phyloP scores from a whole-genome alignment of 1,140 invertebrate genomes.

The Drosophila ambigua region DNA sequence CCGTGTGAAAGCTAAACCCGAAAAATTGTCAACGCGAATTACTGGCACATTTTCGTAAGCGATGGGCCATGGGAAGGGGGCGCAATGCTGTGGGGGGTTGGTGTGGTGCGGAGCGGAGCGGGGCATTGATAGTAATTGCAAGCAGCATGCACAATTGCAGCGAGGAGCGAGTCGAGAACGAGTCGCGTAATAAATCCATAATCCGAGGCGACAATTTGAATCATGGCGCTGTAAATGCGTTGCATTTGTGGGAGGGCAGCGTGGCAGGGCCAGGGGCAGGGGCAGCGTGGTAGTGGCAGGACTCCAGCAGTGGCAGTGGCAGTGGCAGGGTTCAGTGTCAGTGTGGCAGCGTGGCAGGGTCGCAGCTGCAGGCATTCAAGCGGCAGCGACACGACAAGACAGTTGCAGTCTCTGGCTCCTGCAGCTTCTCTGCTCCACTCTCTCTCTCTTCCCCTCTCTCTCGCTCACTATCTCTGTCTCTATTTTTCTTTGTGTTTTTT shows the following conservation, averaged over 20 bases:
- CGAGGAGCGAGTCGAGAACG: slow-evolving; percentile 57
- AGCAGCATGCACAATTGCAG: slow-evolving; percentile 79
- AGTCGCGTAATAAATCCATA: slow-evolving; percentile 81
- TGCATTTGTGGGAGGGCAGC: slow-evolving; percentile 3
- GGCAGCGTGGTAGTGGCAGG: not conserved
- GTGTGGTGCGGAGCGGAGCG: not conserved
- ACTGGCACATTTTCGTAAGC: slow-evolving; percentile 72
- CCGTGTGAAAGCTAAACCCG: slow-evolving; percentile 19
- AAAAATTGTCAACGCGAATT: slow-evolving; percentile 78
- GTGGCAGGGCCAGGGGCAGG: not conserved
- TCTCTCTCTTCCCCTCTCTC: not conserved
- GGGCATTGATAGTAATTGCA: slow-evolving; percentile 74
- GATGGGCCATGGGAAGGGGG: slow-evolving; percentile 38
- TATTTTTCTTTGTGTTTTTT: not conserved
- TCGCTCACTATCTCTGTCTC: not conserved
- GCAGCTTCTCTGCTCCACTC: slow-evolving; percentile 1
- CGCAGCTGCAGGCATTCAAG: slow-evolving; percentile 69
- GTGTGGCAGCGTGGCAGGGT: slow-evolving; percentile 39
- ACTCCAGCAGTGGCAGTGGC: not conserved
- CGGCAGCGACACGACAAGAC: slow-evolving; percentile 67
- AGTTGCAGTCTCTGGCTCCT: slow-evolving; percentile 27
- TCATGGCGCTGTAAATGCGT: slow-evolving; percentile 73
- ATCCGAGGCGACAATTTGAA: slow-evolving; percentile 81
- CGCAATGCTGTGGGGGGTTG: no score
- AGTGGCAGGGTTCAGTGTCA: not conserved